A percentile compares a stretch with the other conserved stretches of the same genome.
phyloP scores from a whole-genome alignment of 2,888 invertebrate genomes.

The Phyllotreta striolata region DNA sequence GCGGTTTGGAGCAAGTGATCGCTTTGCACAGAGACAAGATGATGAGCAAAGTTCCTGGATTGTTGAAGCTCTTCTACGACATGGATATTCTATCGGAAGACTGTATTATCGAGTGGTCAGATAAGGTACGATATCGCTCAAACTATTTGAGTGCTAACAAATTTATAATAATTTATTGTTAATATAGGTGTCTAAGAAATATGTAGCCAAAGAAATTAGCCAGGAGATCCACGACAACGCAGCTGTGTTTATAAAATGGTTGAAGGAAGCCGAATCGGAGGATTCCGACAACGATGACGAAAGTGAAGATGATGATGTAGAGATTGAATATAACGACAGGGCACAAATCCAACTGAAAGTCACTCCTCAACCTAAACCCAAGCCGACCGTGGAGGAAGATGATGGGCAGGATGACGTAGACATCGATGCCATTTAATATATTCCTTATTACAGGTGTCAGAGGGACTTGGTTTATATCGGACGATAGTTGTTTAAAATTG shows the following conservation, averaged over 20 bases:
- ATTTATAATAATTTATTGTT: neutral
- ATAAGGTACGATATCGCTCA: conserved; percentile 70
- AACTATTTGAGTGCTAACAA: neutral
- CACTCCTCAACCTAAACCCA: conserved; percentile 55
- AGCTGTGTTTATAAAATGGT: conserved; percentile 94
- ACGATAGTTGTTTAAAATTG: neutral
- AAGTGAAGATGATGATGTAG: conserved; percentile 70
- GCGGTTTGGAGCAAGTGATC: conserved; percentile 94
- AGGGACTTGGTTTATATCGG: conserved; percentile 16
- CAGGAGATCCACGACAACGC: conserved; percentile 93
- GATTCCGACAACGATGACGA: conserved; percentile 80
- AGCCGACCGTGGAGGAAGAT: conserved; percentile 65
- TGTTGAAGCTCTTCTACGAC: conserved; percentile 85
- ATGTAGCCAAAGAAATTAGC: conserved; percentile 88
- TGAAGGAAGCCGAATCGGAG: conserved; percentile 96
- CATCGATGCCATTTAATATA: conserved; percentile 87
- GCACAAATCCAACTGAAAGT: conserved; percentile 74
- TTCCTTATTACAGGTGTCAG: conserved; percentile 21
- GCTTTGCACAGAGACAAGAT: conserved; percentile 79
- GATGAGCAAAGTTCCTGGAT: conserved; percentile 77
- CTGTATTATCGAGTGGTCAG: conserved; percentile 93
- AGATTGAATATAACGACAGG: conserved; percentile 91
- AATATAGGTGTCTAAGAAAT: conserved; percentile 78
- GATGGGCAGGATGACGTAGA: conserved; percentile 86
- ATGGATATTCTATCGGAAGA: conserved; percentile 94